Evolutionary conservation across 2,888 invertebrate species (phyloP).

Genomic region (Augochlorella aurata): DNA sequence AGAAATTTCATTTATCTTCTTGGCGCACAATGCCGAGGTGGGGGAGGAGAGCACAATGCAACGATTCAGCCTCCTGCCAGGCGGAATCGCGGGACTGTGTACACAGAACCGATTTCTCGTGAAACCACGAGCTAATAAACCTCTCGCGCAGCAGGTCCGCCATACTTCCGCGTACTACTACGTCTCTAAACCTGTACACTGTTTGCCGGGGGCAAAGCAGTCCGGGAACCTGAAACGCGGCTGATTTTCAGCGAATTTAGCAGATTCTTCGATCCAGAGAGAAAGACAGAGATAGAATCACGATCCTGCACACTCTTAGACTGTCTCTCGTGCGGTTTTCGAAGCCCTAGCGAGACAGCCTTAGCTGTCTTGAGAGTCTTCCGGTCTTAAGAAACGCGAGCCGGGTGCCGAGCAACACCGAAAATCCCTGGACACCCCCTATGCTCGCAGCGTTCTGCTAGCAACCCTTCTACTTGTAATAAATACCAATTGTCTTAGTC

Average conservation of each 20-base stretch:
- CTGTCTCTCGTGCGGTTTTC: constrained; percentile 4
- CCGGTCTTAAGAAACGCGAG: constrained; percentile 31
- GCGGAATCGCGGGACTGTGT: constrained; percentile 38
- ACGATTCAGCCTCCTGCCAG: constrained; percentile 29
- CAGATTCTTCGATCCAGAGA: neutral
- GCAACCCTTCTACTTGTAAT: neutral
- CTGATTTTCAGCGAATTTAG: constrained; percentile 3
- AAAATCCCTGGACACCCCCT: neutral
- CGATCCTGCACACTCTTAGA: neutral
- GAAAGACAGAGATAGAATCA: neutral
- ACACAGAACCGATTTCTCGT: constrained; percentile 45
- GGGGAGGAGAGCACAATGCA: constrained; percentile 27
- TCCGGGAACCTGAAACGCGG: neutral
- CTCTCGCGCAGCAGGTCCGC: constrained; percentile 34
- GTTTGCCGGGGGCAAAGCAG: neutral
- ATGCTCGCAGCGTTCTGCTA: neutral
- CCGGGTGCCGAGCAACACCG: neutral
- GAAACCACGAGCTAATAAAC: constrained; percentile 49
- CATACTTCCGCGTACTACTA: constrained; percentile 36
- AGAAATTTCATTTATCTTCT: constrained; percentile 34
- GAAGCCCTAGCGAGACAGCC: constrained; percentile 32
- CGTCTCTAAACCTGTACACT: constrained; percentile 7
- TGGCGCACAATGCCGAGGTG: neutral
- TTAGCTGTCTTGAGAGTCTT: constrained; percentile 46
- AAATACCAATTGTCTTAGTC: too few species aligned